Conservation (phyloP, 2,888 invertebrate species). For the Melinopterus prodromus region DNA sequence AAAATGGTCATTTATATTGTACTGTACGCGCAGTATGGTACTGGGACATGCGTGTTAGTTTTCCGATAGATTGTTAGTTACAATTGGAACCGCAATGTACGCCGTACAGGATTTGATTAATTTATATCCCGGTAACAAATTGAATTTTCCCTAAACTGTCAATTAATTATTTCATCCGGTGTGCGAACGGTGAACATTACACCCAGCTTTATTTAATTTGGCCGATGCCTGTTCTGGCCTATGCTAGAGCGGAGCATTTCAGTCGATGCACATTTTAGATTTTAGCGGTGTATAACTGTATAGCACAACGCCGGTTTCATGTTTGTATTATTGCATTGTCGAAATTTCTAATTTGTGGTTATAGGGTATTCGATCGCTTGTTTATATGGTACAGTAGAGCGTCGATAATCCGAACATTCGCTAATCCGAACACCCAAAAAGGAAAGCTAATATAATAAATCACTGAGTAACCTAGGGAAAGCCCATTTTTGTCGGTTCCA, state of each 20-base stretch:
- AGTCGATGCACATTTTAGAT: background rate
- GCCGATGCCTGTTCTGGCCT: background rate
- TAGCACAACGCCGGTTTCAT: no score
- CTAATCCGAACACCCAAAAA: no score
- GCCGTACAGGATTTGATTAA: background rate
- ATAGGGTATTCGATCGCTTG: no score
- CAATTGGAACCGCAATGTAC: background rate
- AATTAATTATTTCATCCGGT: background rate
- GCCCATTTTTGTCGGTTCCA: no score
- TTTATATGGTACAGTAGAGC: no score
- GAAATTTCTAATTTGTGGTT: no score
- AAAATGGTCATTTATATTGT: background rate
- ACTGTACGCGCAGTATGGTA: background rate
- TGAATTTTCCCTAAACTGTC: constrained; percentile 4
- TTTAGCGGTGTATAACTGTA: background rate
- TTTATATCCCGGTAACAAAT: background rate
- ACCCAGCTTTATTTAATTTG: background rate
- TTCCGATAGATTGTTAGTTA: background rate
- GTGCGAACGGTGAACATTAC: background rate
- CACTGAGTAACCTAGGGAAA: no score
- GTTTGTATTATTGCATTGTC: no score
- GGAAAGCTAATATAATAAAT: no score
- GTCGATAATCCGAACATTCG: no score
- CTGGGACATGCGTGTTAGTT: background rate
- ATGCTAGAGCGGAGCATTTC: background rate